A percentile compares a stretch with the other conserved stretches of the same genome.
Evolutionary conservation across 1,140 invertebrate species (phyloP).

Genomic region (Chrysomallon squamiferum): DNA sequence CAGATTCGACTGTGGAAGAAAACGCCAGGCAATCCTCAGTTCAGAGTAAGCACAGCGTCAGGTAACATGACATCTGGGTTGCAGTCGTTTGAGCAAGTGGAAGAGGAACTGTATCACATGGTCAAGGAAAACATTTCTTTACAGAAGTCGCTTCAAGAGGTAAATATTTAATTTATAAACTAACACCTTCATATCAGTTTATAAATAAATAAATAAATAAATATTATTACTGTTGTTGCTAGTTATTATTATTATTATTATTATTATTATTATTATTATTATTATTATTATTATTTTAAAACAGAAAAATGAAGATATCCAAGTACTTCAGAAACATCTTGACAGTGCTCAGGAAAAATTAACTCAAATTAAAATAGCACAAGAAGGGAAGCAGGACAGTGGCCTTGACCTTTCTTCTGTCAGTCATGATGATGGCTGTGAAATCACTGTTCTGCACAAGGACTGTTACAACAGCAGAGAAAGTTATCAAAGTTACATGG

Average conservation of each 20-base stretch:
- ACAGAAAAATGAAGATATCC: conserved; percentile 35
- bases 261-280: neutral
- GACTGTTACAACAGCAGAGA: neutral
- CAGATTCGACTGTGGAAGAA: conserved; percentile 38
- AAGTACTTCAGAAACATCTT: conserved; percentile 28
- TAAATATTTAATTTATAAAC: conserved; percentile 16
- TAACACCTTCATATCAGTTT: neutral
- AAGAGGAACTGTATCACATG: conserved; percentile 37
- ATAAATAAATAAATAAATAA: neutral
- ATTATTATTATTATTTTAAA: neutral
- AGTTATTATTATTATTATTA: neutral
- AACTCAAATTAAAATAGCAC: conserved; percentile 18
- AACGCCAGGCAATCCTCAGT: conserved; percentile 21
- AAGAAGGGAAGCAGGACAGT: conserved; percentile 22
- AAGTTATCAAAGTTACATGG: neutral
- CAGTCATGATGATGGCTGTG: conserved; percentile 3
- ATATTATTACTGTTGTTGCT: too few species aligned
- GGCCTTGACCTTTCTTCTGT: conserved; percentile 18
- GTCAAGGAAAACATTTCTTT: conserved; percentile 35
- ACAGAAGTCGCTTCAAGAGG: conserved; percentile 35
- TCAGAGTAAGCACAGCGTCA: conserved; percentile 17
- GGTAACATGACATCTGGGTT: conserved; percentile 8
- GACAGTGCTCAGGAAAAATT: conserved; percentile 25
- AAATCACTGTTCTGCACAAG: conserved; percentile 2
- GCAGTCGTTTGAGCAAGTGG: conserved; percentile 15